Evolutionary conservation across 1,140 invertebrate genomes (phyloP).

Genomic region (Drosophila elegans): DNA sequence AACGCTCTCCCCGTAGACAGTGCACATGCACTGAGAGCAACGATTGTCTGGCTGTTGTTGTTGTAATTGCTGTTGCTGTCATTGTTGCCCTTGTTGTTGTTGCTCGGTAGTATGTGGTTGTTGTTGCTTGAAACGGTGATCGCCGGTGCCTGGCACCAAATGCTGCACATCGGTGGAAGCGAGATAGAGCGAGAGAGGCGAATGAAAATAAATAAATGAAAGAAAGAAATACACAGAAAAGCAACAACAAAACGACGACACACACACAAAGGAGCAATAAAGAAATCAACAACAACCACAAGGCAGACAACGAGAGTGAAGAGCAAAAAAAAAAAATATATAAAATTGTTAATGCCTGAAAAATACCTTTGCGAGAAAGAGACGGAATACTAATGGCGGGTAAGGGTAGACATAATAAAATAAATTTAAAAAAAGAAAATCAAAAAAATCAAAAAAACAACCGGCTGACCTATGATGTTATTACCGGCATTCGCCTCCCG

Average conservation of each 20-base stretch:
- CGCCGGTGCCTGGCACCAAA: conserved; percentile 74
- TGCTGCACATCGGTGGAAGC: conserved; percentile 48
- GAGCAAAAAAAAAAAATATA: conserved; percentile 22
- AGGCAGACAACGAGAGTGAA: conserved; percentile 25
- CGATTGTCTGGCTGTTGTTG: conserved; percentile 42
- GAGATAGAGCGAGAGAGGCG: conserved; percentile 24
- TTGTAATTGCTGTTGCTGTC: conserved; percentile 31
- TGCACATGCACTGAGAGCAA: conserved; percentile 68
- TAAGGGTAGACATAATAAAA: conserved; percentile 5
- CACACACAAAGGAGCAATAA: conserved; percentile 47
- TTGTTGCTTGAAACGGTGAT: conserved; percentile 67
- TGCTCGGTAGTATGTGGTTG: conserved; percentile 13
- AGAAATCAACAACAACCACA: conserved; percentile 40
- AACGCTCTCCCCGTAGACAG: conserved; percentile 12
- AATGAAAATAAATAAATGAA: conserved; percentile 47
- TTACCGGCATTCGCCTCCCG: conserved; percentile 55
- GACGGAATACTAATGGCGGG: conserved; percentile 14
- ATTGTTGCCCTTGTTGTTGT: conserved; percentile 27
- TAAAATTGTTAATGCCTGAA: conserved; percentile 11
- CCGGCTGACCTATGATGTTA: conserved; percentile 75
- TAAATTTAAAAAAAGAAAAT: conserved; percentile 7
- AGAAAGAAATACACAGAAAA: conserved; percentile 31
- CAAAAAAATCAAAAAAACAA: conserved; percentile 28
- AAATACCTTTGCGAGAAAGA: conserved; percentile 48
- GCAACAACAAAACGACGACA: conserved; percentile 54